Evolutionary conservation across 2,113 vertebrate species (phyloP).

Genomic region (Scortum barcoo): DNA sequence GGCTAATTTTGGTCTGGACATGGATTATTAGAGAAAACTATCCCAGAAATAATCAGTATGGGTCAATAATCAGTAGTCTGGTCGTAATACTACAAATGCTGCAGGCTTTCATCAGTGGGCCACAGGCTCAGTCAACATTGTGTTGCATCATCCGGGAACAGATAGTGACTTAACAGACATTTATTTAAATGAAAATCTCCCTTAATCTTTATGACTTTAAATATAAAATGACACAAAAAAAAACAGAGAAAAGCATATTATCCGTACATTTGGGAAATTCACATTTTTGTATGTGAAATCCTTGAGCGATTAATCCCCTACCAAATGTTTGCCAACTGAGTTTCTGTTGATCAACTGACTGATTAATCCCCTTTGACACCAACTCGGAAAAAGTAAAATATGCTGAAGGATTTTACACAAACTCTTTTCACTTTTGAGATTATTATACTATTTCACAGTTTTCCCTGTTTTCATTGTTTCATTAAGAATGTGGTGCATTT

Average conservation of each 20-base stretch:
- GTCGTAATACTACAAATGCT: too few species aligned
- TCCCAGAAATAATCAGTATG: not conserved
- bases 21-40: not conserved
- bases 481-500: not conserved
- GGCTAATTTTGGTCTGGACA: too few species aligned
- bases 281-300: not conserved
- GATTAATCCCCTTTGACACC: not conserved
- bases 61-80: too few species aligned
- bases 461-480: not conserved
- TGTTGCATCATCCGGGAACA: too few species aligned
- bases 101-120: too few species aligned
- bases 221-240: not conserved
- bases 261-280: not conserved
- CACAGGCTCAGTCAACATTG: too few species aligned
- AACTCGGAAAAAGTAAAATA: not conserved
- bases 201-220: too few species aligned
- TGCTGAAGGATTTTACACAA: not conserved
- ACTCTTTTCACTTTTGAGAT: not conserved
- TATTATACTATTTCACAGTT: not conserved
- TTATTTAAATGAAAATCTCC: too few species aligned
- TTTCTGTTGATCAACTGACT: not conserved
- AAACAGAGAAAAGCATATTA: not conserved
- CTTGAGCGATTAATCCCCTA: not conserved
- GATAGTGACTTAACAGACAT: too few species aligned
- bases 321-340: not conserved